phyloP scores from a whole-genome alignment of 1,140 invertebrate species.

The Papilio xuthus region DNA sequence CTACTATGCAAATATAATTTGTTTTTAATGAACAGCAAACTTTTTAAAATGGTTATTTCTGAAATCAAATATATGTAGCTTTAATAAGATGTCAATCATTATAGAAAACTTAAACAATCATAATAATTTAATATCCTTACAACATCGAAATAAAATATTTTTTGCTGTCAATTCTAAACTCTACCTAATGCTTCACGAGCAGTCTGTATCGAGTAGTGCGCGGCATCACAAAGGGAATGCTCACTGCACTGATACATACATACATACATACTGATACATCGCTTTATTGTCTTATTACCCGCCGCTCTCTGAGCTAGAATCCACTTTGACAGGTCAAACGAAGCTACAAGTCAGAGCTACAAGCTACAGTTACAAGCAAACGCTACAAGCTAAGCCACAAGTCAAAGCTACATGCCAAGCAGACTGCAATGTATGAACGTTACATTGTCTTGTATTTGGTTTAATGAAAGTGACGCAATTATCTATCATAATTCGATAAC shows the following conservation, averaged over 20 bases:
- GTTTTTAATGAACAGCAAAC: too few relatives aligned
- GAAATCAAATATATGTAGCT: too few relatives aligned
- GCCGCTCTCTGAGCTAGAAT: conserved; percentile 32
- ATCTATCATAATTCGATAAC: too few relatives aligned
- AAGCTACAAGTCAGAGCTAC: conserved; percentile 21
- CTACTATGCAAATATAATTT: too few relatives aligned
- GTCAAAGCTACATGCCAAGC: conserved; percentile 23
- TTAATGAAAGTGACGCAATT: background rate
- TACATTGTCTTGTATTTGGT: background rate
- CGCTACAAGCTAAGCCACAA: conserved; percentile 1
- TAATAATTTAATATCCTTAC: too few relatives aligned
- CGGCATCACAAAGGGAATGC: conserved; percentile 44
- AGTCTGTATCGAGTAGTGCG: conserved; percentile 33
- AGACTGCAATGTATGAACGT: background rate
- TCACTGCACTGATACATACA: conserved; percentile 16
- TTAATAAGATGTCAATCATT: too few relatives aligned
- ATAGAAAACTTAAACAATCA: too few relatives aligned
- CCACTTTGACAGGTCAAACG: conserved; percentile 30
- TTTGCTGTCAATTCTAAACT: conserved; percentile 5
- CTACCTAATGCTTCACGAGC: conserved; percentile 29
- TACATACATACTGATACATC: conserved; percentile 4
- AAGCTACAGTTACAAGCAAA: background rate
- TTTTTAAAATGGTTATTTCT: too few relatives aligned
- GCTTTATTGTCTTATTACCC: conserved; percentile 38
- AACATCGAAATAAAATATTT: background rate